phyloP scores from a whole-genome alignment of 2,888 invertebrate species.

The Agonum fuliginosum region DNA sequence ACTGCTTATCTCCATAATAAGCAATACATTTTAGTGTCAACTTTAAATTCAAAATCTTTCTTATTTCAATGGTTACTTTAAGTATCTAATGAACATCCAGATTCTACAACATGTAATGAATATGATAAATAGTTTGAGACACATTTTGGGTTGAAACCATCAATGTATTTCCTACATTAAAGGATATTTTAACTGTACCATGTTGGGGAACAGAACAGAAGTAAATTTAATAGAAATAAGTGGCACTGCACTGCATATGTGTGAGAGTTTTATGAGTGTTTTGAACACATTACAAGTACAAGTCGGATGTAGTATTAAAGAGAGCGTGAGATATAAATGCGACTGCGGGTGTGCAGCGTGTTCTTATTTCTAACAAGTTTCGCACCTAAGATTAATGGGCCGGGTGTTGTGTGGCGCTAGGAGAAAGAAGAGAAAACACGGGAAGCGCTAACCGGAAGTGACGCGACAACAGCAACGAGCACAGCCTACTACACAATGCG shows the following conservation, averaged over 20 bases:
- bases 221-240: slow-evolving; percentile 26
- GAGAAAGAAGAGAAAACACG: slow-evolving; percentile 34
- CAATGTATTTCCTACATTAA: too few species aligned
- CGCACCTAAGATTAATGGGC: slow-evolving; percentile 54
- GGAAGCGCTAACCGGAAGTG: slow-evolving; percentile 44
- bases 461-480: slow-evolving; percentile 26
- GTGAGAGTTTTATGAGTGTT: slow-evolving; percentile 56
- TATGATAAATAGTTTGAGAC: too few species aligned
- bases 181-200: too few species aligned
- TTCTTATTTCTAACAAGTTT: slow-evolving; percentile 50
- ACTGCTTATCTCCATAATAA: too few species aligned
- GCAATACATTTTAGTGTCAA: too few species aligned
- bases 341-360: slow-evolving; percentile 22
- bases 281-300: slow-evolving; percentile 50
- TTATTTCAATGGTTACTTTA: too few species aligned
- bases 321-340: slow-evolving; percentile 59
- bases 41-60: too few species aligned
- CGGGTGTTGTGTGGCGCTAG: background rate
- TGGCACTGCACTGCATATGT: background rate
- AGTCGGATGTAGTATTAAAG: slow-evolving; percentile 51
- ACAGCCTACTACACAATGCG: slow-evolving; percentile 49
- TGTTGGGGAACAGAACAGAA: too few species aligned
- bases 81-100: too few species aligned
- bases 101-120: too few species aligned
- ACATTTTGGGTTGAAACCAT: too few species aligned